Base-by-base conservation (phyloP, 1,140 invertebrate genomes). In the Chymomyza costata region DNA sequence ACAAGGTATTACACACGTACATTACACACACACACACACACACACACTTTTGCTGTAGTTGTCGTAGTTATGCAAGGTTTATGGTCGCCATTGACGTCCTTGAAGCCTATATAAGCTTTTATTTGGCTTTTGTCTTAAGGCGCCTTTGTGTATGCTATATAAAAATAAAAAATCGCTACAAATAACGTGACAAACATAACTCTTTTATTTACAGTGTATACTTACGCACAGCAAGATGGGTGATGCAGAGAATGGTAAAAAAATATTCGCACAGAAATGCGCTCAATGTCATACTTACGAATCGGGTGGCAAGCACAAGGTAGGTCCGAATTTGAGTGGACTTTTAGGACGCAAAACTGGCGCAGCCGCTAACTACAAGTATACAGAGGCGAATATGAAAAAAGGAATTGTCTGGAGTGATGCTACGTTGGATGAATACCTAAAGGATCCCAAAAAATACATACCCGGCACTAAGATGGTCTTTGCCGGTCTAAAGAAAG, bases 381-480 rank as follows among this genome's bases (percentile, higher is more conserved):
- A 97, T 85, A 94, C 95, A 0, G 93, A 94, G 37, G 95, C 95
- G 5, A 98, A 97, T 83, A 92, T 93, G 70, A 89, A 86, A 19
- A 95, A 95, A 90, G 93, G 92, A 91, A 85, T 84, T 1, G 61
- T 85, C 1, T 83, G 81, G 81, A 58, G 35, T 1, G 81, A 83
- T 2, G 35, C 34, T 0, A 68, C 90, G 5, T 69, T 95, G 8
- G 89, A 89, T 66, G 87, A 87, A 25, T 95, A 95, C 71, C 84
- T 95, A 13, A 88, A 89, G 62, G 91, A 95, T 83, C 93, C 93
- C 0, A 95, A 94, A 85, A 94, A 93, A 71, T 93, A 88, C 83
- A 94, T 95, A 73, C 93, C 93, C 8, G 93, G 93, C 14, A 94
- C 93, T 13, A 94, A 95, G 74, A 95, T 95, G 93, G 88, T 95